phyloP scores from a whole-genome alignment of 2,113 vertebrate species.

The Cryptotis parvus region DNA sequence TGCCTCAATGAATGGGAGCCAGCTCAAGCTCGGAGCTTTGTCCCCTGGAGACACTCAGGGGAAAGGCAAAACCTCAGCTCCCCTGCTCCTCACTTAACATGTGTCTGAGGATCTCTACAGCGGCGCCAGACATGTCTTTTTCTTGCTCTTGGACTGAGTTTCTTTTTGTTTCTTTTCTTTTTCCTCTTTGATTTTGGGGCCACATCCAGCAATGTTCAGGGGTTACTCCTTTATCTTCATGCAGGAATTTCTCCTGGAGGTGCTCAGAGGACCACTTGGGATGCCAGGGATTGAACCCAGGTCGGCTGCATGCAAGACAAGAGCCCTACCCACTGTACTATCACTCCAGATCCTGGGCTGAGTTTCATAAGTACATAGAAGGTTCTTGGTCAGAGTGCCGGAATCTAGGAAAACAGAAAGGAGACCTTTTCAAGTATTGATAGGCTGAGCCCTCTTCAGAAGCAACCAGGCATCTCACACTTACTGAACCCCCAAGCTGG shows the following conservation, averaged over 20 bases:
- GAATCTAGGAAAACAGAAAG: slow-evolving; percentile 13
- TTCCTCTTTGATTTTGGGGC: too few species aligned
- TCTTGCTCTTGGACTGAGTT: background rate
- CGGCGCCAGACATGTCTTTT: background rate
- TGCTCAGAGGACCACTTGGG: too few species aligned
- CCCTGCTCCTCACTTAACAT: background rate
- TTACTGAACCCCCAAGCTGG: background rate
- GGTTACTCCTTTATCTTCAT: too few species aligned
- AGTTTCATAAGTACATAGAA: background rate
- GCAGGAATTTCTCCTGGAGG: too few species aligned
- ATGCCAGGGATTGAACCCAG: too few species aligned
- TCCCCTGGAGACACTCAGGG: background rate
- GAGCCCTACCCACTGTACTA: too few species aligned
- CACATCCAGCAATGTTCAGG: too few species aligned
- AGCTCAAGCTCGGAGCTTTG: background rate
- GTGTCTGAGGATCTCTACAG: background rate
- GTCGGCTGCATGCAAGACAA: too few species aligned
- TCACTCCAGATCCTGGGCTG: too few species aligned
- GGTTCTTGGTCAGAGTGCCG: background rate
- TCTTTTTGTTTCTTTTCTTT: too few species aligned
- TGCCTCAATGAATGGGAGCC: background rate
- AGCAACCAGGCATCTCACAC: background rate
- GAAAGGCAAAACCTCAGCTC: background rate
- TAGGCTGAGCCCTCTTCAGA: background rate
- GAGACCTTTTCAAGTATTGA: background rate